Base-by-base conservation (phyloP, 2,113 vertebrate species). In the Ancistrus triradiatus region DNA sequence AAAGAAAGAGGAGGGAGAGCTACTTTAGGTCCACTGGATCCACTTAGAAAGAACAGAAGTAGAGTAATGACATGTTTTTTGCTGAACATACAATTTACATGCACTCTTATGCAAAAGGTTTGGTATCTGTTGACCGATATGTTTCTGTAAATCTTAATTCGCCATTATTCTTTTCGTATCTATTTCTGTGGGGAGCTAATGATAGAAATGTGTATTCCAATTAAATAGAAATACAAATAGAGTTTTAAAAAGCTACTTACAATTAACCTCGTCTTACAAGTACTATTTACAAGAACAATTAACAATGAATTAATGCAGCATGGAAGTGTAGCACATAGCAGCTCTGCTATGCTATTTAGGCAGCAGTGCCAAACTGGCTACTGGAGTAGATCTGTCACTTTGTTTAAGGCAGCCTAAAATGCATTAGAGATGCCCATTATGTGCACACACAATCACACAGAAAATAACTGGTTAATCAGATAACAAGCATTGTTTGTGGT, bases 1-100 rank as follows among this genome's bases (percentile, higher is more conserved):
- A n/a, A n/a, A n/a, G n/a, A n/a, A 6, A 28, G 66, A 65, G 65
- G 44, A 63, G 72, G 74, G 73, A 59, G 53, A 24, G 35, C 19
- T 51, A 49, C 35, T 33, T 62, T 63, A 68, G 68, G 40, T 67
- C 57, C 59, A 50, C 52, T 70, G 70, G 73, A 71, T 68, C 73
- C 73, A 55, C 68, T 59, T 4, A 21, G 73, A 66, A 51, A 42
- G 63, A n/a, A 28, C 72, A 72, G 63, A 77, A 70, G 59, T 50
- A 25, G 38, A 79, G 70, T 79, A 80, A 85, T 82, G 78, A 83
- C 72, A 40, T 59, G 72, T 77, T 78, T 59, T 5, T 49, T 38
- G 43, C 46, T 37, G 14, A 50, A 27, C 21, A n/a, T 63, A 28
- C n/a, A n/a, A n/a, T n/a, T n/a, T n/a, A n/a, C 60, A 56, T 37